These are phyloP conservation scores for Alloscopus bannaensis DNA, from an alignment of 2,888 invertebrate genomes.

Conservation along the genomic window DNA sequence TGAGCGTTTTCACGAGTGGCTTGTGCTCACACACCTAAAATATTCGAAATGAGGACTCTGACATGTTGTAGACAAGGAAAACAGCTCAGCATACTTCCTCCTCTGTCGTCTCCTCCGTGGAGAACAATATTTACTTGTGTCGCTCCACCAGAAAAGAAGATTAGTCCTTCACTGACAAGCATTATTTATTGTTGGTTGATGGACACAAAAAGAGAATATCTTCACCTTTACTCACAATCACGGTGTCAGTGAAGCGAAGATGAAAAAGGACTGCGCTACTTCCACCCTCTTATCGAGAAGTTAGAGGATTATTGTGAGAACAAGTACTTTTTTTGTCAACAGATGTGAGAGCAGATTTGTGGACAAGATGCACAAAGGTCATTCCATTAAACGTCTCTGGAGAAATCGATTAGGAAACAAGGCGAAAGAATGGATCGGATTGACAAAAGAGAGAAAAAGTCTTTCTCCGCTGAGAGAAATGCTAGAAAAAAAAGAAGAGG, in stretches of 20 bases:
- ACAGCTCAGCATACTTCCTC: no score
- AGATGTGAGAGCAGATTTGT: neutral
- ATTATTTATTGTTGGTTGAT: slow-evolving; percentile 22
- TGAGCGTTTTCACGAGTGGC: no score
- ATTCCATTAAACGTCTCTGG: slow-evolving; percentile 51
- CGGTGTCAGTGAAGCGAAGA: slow-evolving; percentile 14
- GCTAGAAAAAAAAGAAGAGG: neutral
- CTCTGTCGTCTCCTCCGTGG: no score
- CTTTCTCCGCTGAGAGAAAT: neutral
- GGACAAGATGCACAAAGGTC: slow-evolving; percentile 36
- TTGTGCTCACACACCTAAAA: no score
- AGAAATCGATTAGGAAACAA: slow-evolving; percentile 32
- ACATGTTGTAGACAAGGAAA: no score
- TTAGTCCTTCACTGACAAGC: neutral
- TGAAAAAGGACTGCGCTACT: neutral
- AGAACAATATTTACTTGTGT: no score
- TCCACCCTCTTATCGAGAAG: no score
- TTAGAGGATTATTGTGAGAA: no score
- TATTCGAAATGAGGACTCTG: no score
- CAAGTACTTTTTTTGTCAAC: slow-evolving; percentile 21
- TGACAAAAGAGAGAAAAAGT: slow-evolving; percentile 36
- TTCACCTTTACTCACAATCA: slow-evolving; percentile 23
- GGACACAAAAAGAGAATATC: neutral
- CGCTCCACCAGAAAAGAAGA: neutral
- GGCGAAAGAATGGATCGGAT: slow-evolving; percentile 34